Evolutionary conservation across 1,140 invertebrate genomes (phyloP), one percentile per base, ranked within the genome.

Genomic region (Apocrypta bakeri): DNA sequence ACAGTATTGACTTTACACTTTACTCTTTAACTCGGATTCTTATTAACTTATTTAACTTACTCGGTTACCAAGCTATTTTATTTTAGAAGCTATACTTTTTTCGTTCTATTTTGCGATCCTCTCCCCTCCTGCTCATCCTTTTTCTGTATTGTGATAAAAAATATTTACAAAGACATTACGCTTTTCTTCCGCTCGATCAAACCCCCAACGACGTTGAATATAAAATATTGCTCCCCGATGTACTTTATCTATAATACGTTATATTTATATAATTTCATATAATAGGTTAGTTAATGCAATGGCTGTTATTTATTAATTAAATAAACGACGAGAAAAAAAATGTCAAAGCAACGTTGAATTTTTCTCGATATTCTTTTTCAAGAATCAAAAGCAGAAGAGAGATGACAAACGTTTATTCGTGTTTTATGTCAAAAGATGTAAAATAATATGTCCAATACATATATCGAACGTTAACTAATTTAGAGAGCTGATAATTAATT

Each of bases 1-100:
- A 76, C 73, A 76, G 80, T 82, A 82, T 82, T 82, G 73, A 82
- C 11, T 40, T 61, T 75, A 56, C 61, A 31, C 31, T 31, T 81
- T 81, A 68, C 24, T 27, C 71, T 42, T 33, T 76, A 14, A 66
- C 29, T 48, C 75, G 8, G 25, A 37, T 71, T 75, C 75, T 66
- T 61, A n/a, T 72, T 72, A 72, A 61, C 48, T 80, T 73, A 72
- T 73, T 80, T 42, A 73, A 71, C 27, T 71, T 82, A 25, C 4
- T 82, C 61, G n/a, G 80, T 82, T 82, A 82, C 73, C 80, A 82
- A 27, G 27, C 37, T 21, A 56, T n/a, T 40, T 33, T 76, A 66
- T 68, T 73, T 73, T 71, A 69, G 31, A 77, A 37, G 56, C 21
- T 79, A 72, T 37, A 37, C 33, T 4, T 33, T 56, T 56, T 73